phyloP scores from a whole-genome alignment of 2,888 invertebrate species.

The Acrobeloides nanus region DNA sequence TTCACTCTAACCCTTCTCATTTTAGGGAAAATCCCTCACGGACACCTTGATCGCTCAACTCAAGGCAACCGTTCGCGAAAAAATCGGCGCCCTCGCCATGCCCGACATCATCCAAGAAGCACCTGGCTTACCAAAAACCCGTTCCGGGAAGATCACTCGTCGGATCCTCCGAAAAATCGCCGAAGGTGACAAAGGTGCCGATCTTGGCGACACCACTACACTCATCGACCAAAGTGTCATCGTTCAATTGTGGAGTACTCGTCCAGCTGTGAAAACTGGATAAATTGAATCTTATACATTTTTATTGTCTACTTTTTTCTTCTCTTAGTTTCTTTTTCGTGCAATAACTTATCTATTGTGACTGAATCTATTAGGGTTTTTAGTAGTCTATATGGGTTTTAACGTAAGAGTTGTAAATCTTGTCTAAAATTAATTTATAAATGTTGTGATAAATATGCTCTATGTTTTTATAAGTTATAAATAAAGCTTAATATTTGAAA shows the following conservation, averaged over 20 bases:
- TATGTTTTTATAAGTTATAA: no score
- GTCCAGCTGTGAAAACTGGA: conserved; percentile 8
- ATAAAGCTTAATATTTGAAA: no score
- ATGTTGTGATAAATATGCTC: no score
- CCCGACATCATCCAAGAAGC: conserved; percentile 85
- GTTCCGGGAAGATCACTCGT: conserved; percentile 94
- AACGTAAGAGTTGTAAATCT: no score
- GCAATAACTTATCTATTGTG: no score
- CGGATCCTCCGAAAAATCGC: conserved; percentile 88
- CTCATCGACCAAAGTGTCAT: conserved; percentile 67
- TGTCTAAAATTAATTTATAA: no score
- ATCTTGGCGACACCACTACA: conserved; percentile 87
- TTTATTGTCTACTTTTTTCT: no score
- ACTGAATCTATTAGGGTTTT: no score
- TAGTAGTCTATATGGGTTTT: no score
- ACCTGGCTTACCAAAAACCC: conserved; percentile 70
- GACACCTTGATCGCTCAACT: conserved; percentile 26
- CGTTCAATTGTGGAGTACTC: conserved; percentile 28
- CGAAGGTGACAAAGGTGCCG: conserved; percentile 66
- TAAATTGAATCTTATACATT: conserved; percentile 1
- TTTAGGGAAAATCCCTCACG: conserved; percentile 22
- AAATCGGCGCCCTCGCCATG: conserved; percentile 89
- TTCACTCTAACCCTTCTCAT: no score
- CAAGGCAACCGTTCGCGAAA: conserved; percentile 65
- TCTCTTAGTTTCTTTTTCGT: no score